These are phyloP conservation scores for Eulemur rufifrons DNA, from an alignment of 2,113 vertebrate species.

Conservation along the genomic window DNA sequence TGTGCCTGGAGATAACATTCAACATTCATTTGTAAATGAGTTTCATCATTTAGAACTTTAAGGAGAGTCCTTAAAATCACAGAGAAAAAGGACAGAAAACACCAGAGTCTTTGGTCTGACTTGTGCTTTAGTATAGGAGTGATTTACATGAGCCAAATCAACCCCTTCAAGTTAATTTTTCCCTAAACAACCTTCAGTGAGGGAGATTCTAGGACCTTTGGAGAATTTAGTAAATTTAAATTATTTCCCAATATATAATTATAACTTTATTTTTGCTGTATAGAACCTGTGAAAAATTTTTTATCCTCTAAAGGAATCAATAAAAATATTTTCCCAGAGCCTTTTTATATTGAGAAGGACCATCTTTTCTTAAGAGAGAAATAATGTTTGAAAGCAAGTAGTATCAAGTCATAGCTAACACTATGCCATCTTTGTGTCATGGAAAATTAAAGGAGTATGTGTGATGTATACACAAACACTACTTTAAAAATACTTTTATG, in stretches of 20 bases:
- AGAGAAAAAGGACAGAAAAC: neutral
- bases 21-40: neutral
- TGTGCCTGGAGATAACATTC: neutral
- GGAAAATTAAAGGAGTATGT: neutral
- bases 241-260: slow-evolving; percentile 9
- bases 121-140: neutral
- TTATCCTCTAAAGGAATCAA: neutral
- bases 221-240: neutral
- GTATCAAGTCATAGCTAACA: neutral
- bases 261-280: neutral
- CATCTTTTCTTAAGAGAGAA: neutral
- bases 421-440: neutral
- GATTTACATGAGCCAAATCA: neutral
- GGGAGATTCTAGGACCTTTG: neutral
- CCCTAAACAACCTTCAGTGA: neutral
- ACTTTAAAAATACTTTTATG: neutral
- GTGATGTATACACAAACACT: neutral
- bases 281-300: neutral
- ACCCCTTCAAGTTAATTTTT: neutral
- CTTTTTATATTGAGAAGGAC: neutral
- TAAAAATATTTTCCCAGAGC: neutral
- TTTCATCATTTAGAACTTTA: neutral
- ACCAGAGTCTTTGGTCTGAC: neutral
- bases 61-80: neutral
- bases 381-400: neutral